Percentiles rank a stretch among this genome's conserved stretches.
Conservation (phyloP, 2,113 vertebrate species). For the Corydoras maculifer region DNA sequence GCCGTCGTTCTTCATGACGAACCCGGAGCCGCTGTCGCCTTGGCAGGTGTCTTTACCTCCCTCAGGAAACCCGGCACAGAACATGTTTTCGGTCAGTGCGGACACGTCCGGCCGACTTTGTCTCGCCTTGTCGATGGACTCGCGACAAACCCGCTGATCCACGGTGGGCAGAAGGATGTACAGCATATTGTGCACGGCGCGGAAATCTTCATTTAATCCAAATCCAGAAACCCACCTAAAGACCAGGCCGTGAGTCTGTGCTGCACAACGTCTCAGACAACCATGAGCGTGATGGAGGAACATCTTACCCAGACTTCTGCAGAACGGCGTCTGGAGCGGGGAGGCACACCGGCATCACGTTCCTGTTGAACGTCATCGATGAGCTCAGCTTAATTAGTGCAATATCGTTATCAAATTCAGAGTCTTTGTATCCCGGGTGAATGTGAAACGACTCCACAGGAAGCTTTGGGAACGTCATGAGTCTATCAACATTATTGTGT, state of each 20-base stretch:
- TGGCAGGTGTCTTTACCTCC: conserved; percentile 75
- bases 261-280: neutral
- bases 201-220: conserved; percentile 20
- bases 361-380: conserved; percentile 9
- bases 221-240: conserved; percentile 33
- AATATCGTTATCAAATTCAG: conserved; percentile 26
- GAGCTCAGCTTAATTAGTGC: conserved; percentile 32
- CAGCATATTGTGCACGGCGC: conserved; percentile 64
- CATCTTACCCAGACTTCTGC: neutral
- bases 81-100: conserved; percentile 79
- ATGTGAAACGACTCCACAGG: conserved; percentile 2
- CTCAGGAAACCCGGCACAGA: conserved; percentile 76
- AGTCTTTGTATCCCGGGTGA: conserved; percentile 25
- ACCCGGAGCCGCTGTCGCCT: conserved; percentile 76
- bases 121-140: conserved; percentile 58
- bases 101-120: conserved; percentile 59
- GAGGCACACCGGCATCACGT: conserved; percentile 36
- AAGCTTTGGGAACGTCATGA: neutral
- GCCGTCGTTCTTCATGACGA: conserved; percentile 53
- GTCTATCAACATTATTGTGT: neutral
- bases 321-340: neutral
- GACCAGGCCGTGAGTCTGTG: neutral
- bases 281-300: no score
- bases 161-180: conserved; percentile 73
- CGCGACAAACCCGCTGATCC: conserved; percentile 62